A percentile compares a stretch with the other conserved stretches of the same genome.
Conservation (phyloP, 1,140 invertebrate genomes). For the Sycobia sp. region DNA sequence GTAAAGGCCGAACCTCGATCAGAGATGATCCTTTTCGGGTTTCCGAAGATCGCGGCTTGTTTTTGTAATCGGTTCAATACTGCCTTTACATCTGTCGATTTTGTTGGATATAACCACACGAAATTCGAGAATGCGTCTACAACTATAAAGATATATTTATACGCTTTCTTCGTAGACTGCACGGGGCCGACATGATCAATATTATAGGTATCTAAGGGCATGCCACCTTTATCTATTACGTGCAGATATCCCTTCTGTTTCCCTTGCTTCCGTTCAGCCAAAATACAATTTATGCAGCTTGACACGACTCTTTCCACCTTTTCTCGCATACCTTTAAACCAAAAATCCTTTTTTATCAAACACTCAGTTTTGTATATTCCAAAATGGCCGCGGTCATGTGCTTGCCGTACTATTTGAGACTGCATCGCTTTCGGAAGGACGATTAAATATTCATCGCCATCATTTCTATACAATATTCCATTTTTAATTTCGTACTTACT, state of each 20-base stretch:
- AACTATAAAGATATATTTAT: neutral
- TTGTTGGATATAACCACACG: neutral
- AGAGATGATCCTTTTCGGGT: too few relatives aligned
- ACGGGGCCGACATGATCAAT: neutral
- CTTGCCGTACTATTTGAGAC: neutral
- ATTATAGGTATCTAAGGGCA: neutral
- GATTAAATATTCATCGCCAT: neutral
- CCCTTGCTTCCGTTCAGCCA: neutral
- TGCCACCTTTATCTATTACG: neutral
- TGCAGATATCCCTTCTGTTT: neutral
- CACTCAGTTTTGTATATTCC: neutral
- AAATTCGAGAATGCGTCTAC: neutral
- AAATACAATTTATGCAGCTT: neutral
- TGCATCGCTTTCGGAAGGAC: neutral
- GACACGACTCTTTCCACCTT: neutral
- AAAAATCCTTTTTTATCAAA: neutral
- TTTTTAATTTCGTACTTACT: neutral
- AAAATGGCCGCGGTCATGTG: neutral
- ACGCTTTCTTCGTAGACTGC: neutral
- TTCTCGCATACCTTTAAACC: neutral
- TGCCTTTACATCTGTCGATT: neutral
- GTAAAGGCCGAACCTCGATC: too few relatives aligned
- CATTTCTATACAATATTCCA: neutral
- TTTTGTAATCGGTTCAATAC: neutral
- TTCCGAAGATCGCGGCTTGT: neutral